Evolutionary conservation across 2,888 invertebrate genomes (phyloP).

Genomic region (Troilus luridus): DNA sequence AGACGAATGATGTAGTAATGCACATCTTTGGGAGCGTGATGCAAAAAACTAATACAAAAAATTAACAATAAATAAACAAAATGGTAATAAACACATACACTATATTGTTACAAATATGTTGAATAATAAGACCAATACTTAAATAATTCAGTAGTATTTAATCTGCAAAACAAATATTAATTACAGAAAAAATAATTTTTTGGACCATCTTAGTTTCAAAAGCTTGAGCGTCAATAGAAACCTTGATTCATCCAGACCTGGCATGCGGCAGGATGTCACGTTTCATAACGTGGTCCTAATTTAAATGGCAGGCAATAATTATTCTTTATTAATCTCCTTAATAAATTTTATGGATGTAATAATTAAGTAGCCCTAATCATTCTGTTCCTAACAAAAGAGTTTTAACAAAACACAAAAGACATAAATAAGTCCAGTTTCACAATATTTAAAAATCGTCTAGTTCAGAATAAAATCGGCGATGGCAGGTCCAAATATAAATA

Average conservation of each 20-base stretch:
- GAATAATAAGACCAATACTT: no score
- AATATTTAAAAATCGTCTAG: no score
- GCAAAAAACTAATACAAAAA: no score
- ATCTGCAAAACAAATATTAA: not conserved
- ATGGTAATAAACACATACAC: no score
- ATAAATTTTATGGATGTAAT: not conserved
- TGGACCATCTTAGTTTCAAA: not conserved
- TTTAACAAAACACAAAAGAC: not conserved
- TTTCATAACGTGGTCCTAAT: not conserved
- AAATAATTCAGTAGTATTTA: no score
- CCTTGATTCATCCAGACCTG: not conserved
- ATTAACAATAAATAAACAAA: no score
- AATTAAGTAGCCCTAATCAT: not conserved
- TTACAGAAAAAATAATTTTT: not conserved
- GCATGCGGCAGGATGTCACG: constrained; percentile 8
- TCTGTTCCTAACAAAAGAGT: not conserved
- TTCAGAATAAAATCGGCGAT: no score
- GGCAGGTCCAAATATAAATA: no score
- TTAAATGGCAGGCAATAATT: not conserved
- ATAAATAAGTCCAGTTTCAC: no score
- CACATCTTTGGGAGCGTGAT: not conserved
- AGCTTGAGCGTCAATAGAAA: not conserved
- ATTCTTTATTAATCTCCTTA: not conserved
- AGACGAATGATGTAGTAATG: not conserved
- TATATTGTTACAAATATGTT: no score